Conservation (phyloP, 2,797 vertebrate genomes). For the Gymnoscopelus microlampas region DNA sequence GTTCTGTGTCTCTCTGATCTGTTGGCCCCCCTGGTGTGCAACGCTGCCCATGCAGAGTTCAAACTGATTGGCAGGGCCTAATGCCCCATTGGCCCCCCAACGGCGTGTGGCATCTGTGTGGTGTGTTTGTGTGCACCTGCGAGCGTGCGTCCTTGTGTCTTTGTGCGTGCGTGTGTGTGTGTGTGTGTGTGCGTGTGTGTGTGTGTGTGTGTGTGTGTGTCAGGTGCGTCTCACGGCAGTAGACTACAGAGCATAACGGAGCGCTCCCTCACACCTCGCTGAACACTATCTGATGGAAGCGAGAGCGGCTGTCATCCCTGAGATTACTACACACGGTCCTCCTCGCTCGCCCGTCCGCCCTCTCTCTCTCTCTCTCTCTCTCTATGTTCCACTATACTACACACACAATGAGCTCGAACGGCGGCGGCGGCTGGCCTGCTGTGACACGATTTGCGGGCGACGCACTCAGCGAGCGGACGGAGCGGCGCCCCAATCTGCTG, state of each 20-base stretch:
- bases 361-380: constrained; percentile 33
- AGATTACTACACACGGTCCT: constrained; percentile 55
- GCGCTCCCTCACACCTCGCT: constrained; percentile 55
- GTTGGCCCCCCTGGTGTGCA: constrained; percentile 40
- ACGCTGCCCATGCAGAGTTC: constrained; percentile 32
- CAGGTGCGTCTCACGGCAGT: constrained; percentile 5
- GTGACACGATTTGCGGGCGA: constrained; percentile 52
- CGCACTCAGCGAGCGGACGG: too few species aligned
- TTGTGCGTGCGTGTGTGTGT: background rate
- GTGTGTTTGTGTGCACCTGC: background rate
- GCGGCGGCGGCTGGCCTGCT: constrained; percentile 16
- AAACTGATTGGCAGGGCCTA: constrained; percentile 44
- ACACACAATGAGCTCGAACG: constrained; percentile 61
- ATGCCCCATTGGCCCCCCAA: constrained; percentile 16
- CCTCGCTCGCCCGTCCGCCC: constrained; percentile 3
- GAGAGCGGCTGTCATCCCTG: constrained; percentile 59
- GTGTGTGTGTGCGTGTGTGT: background rate
- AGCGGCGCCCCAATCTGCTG: constrained; percentile 44
- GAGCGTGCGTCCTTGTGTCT: constrained; percentile 17
- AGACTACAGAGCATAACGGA: constrained; percentile 46
- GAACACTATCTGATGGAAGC: constrained; percentile 65
- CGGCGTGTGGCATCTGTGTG: constrained; percentile 8
- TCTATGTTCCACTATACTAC: constrained; percentile 31
- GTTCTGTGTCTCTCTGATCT: constrained; percentile 28
- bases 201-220: constrained; percentile 13